Evolutionary conservation across 1,140 invertebrate species (phyloP), one percentile per base, ranked within the genome.

Genomic region (Drosophila repleta): DNA sequence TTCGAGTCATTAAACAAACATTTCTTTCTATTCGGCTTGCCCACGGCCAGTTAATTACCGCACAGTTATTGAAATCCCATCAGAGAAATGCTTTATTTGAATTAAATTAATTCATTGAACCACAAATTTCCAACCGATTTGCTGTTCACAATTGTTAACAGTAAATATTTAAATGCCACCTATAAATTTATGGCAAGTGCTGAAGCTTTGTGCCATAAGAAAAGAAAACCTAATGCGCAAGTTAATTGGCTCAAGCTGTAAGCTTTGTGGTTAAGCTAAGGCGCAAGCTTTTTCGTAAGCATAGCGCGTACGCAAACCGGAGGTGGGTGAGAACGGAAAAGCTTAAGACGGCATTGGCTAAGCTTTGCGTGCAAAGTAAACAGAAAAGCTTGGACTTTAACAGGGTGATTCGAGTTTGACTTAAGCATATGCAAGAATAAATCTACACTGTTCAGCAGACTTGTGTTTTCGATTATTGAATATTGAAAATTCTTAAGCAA

Each of bases 1-100:
- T 88, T 83, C 79, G 65, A 73, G 63, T 83, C 79, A 83, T 83
- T 87, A 76, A 84, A 85, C 78, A 67, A 75, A 62, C 63, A 26
- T 49, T 15, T 43, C 46, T 35, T 24, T 65, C 61, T 49, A 11
- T 13, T 62, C 49, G 39, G 13, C 15, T 29, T 35, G 13, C 11
- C 46, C 4, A 20, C 32, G 41, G 43, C 21, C 37, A 48, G 26
- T 81, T 68, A 77, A 84, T 85, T 80, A 74, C 52, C 6, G 41
- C 29, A 11, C 24, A 58, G 60, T 60, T 76, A 57, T 49, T 60
- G 58, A 62, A 66, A 56, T 65, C 13, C 11, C 7, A 11, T 20
- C 52, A 24, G 7, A 29, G 26, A 21, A 43, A 17, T 43, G 11
- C 7, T 32, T 52, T 11, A 10, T 64, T 11, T 21, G 11, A 41